phyloP scores from a whole-genome alignment of 2,113 vertebrate genomes.

The Microcebus lehilahytsara region DNA sequence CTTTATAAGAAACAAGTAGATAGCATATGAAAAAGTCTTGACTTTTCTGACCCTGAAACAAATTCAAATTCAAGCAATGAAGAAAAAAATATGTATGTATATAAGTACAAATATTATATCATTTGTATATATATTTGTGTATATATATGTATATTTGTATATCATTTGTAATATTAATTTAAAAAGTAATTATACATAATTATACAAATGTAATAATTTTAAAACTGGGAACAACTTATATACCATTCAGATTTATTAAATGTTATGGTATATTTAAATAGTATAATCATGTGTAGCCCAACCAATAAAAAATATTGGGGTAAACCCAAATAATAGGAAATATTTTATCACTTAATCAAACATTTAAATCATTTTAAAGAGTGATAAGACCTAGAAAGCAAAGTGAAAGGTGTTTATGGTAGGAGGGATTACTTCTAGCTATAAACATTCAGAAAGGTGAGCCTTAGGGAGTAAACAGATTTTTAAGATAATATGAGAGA shows the following conservation, averaged over 20 bases:
- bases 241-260: neutral
- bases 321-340: neutral
- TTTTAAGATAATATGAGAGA: neutral
- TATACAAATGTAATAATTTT: neutral
- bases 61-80: neutral
- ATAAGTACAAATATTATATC: neutral
- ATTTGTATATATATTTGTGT: too few relatives aligned
- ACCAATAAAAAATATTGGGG: neutral
- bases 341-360: neutral
- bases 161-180: neutral
- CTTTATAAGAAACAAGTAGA: neutral
- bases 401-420: neutral
- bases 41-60: neutral
- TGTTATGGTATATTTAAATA: neutral
- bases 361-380: neutral
- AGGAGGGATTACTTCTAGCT: neutral
- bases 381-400: neutral
- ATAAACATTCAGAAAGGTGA: neutral
- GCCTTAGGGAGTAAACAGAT: neutral
- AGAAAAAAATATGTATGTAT: neutral
- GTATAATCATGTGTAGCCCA: neutral
- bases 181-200: neutral
- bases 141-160: neutral
- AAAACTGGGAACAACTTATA: neutral
- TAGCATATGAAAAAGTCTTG: neutral